Conservation (phyloP, 1,140 invertebrate species). For the Drosophila rufa region DNA sequence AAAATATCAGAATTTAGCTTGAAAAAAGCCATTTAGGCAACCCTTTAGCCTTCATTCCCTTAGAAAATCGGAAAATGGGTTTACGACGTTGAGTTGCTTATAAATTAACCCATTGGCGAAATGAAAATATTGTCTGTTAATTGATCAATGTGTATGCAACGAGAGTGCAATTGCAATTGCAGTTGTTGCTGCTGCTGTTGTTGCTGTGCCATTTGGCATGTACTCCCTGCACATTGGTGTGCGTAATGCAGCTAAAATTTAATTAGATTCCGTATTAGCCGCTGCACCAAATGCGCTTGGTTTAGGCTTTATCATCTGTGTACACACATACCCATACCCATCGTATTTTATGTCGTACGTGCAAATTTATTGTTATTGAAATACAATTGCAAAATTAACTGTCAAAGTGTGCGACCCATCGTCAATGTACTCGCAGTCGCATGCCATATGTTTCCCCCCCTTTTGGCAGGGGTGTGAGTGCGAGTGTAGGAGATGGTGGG, state of each 20-base stretch:
- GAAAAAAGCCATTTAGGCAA: background rate
- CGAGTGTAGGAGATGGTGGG: background rate
- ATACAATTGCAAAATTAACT: slow-evolving; percentile 85
- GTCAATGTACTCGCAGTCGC: slow-evolving; percentile 61
- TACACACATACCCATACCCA: slow-evolving; percentile 17
- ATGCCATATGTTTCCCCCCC: slow-evolving; percentile 61
- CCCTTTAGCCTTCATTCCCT: background rate
- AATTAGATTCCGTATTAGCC: slow-evolving; percentile 77
- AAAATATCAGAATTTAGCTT: background rate
- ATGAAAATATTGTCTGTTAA: slow-evolving; percentile 84
- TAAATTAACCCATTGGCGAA: slow-evolving; percentile 84
- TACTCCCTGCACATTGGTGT: slow-evolving; percentile 25
- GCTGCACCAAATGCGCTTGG: slow-evolving; percentile 62
- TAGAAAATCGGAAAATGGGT: slow-evolving; percentile 14
- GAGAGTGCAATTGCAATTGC: slow-evolving; percentile 50
- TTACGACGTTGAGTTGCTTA: slow-evolving; percentile 74
- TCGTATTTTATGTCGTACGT: slow-evolving; percentile 70
- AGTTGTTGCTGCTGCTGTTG: slow-evolving; percentile 4
- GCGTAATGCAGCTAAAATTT: slow-evolving; percentile 73
- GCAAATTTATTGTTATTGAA: slow-evolving; percentile 85
- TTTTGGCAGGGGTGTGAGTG: background rate
- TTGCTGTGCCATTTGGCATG: slow-evolving; percentile 32
- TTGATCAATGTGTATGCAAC: slow-evolving; percentile 84
- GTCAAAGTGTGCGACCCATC: slow-evolving; percentile 81
- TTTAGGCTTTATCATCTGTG: slow-evolving; percentile 38